Evolutionary conservation across 92 coral and sea anemone genomes (phyloP), one percentile per base, ranked within the genome.

Genomic region (Epizoanthus illoricatus): DNA sequence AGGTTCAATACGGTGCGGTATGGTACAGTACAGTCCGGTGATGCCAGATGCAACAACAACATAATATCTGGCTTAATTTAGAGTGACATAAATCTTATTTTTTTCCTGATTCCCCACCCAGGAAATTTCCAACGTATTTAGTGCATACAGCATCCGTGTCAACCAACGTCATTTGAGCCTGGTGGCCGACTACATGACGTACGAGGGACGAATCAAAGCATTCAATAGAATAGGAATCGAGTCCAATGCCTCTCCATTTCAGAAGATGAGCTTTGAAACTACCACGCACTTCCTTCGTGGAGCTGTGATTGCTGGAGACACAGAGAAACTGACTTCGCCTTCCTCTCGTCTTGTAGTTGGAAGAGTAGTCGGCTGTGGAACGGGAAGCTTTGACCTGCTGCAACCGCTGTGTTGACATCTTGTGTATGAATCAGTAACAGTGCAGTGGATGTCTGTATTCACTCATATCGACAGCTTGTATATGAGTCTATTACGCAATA

Each of bases 181-280:
- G 40, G 95, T 95, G 55, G 87, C 97, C 15, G 98, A 95, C 86
- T 95, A 95, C 90, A 95, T 95, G 98, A 95, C 98, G 60, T 93
- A 88, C 87, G 98, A 93, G 65, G 98, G 98, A n/a, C 84, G 84
- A 66, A 93, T 95, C 87, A 95, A 93, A 75, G 97, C 98, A 23
- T 95, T 95, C 84, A 95, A 95, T 63, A 92, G 98, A 43, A 65
- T 93, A 43, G 98, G 97, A 69, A 91, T 95, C 76, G 98, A 95
- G 56, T 95, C 98, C 17, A 93, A 92, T 67, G 92, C 98, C 36
- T 95, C 98, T 5, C 98, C 98, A 61, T 95, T 95, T 79, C 98
- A 95, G 71, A 95, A 95, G 89, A 95, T 95, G 98, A 95, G 98
- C 72, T 95, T 95, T 79, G 98, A 95, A 84, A 93, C 98, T 62